A percentile compares a stretch with the other conserved stretches of the same genome.
These are phyloP conservation scores for Enteromius paludinosus DNA, from an alignment of 2,797 vertebrate species.

Conservation along the genomic window DNA sequence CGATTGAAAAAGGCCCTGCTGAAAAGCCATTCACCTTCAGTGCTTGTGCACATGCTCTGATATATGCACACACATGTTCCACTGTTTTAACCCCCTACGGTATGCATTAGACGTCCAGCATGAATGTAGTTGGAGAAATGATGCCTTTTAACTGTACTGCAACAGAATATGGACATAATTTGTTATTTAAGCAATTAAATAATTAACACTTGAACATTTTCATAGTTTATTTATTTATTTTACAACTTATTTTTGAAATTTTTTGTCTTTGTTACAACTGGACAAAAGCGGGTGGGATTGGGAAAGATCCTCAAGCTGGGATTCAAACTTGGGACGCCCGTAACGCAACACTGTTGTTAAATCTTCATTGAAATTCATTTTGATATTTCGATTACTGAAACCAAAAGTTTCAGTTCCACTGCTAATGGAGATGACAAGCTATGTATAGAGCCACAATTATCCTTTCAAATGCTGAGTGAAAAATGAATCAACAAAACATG, in stretches of 20 bases:
- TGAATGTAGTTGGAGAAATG: too few species aligned
- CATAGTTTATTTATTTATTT: too few species aligned
- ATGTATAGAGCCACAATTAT: slow-evolving; percentile 37
- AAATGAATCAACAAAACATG: slow-evolving; percentile 55
- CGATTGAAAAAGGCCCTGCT: slow-evolving; percentile 33
- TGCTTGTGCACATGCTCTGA: background rate
- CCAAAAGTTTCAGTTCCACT: background rate
- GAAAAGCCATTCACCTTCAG: slow-evolving; percentile 36
- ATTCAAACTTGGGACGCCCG: too few species aligned
- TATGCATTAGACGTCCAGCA: background rate
- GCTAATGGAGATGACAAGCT: slow-evolving; percentile 43
- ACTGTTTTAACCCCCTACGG: background rate
- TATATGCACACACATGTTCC: slow-evolving; percentile 2
- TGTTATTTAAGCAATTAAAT: background rate
- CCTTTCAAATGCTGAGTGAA: slow-evolving; percentile 37
- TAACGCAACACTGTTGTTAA: background rate
- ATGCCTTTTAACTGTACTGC: background rate
- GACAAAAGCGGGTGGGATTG: too few species aligned
- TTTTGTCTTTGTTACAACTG: too few species aligned
- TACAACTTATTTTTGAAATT: too few species aligned
- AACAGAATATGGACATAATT: background rate
- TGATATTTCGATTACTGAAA: background rate
- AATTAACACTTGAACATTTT: background rate
- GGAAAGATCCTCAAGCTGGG: too few species aligned
- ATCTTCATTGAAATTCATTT: background rate